Base-by-base conservation (phyloP, 2,113 vertebrate species). In the Chaenocephalus aceratus region DNA sequence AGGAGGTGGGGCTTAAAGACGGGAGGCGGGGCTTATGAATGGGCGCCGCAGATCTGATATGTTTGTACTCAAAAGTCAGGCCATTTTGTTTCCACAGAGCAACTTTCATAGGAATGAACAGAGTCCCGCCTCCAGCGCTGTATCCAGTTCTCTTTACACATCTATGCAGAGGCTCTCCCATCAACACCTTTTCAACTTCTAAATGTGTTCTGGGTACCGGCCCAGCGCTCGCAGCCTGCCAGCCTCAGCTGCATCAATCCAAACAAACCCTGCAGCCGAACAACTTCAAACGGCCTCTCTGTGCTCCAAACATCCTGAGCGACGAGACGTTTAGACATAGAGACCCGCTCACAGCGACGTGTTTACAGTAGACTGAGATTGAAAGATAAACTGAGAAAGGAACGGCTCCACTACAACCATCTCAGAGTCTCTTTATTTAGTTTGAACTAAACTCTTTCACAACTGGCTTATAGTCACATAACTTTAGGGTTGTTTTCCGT, bases 321-420 rank as follows among this genome's bases (percentile, higher is more conserved):
- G 56, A 65, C 72, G 2, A 23, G 74, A 52, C 59, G 78, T 82
- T 86, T 82, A 86, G 84, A 92, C 84, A 92, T 82, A 91, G 16
- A 62, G 65, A 61, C 57, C 74, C 34, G 80, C 86, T 70, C 72
- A 75, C 52, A 64, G 78, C 16, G 44, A 51, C 67, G 51, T 92
- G 91, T 92, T 92, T 91, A 91, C 75, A 91, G 61, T 66, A 82
- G 77, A 78, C 44, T 75, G 73, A 72, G 83, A 87, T 89, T 93
- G 83, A 84, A 83, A 30, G 62, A 57, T 45, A 61, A 58, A 30
- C 0, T n/a, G 57, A 82, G 62, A 78, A 51, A 36, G 34, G 65
- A 46, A 56, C 9, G 9, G 41, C 75, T 60, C n/a, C n/a, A 10
- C 21, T 16, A 16, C 49, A 7, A 30, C 10, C 0, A 65, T 54